Evolutionary conservation across 2,113 vertebrate genomes (phyloP).

Genomic region (Tor tambroides): DNA sequence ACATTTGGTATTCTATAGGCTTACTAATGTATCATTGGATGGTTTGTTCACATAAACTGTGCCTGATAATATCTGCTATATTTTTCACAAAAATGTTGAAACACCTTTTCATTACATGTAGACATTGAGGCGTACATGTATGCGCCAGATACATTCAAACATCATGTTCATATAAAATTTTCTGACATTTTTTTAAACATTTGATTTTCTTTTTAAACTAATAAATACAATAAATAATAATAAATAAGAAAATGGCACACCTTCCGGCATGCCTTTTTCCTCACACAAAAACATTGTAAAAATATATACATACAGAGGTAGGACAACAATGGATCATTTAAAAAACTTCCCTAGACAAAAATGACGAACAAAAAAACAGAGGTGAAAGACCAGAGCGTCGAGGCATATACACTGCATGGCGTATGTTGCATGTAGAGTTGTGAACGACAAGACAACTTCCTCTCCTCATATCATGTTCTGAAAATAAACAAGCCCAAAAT

Average conservation of each 20-base stretch:
- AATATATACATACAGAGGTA: slow-evolving; percentile 65
- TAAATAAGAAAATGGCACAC: slow-evolving; percentile 74
- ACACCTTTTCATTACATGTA: slow-evolving; percentile 66
- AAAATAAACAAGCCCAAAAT: slow-evolving; percentile 54
- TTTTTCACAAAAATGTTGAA: slow-evolving; percentile 54
- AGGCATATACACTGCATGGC: slow-evolving; percentile 38
- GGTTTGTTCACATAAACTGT: no score
- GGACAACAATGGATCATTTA: slow-evolving; percentile 25
- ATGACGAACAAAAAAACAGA: slow-evolving; percentile 8
- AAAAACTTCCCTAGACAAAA: slow-evolving; percentile 47
- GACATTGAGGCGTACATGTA: slow-evolving; percentile 63
- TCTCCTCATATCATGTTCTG: slow-evolving; percentile 65
- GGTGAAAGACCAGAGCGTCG: not conserved
- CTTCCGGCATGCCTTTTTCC: slow-evolving; percentile 41
- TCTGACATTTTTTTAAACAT: slow-evolving; percentile 6
- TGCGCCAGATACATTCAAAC: slow-evolving; percentile 79
- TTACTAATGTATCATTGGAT: no score
- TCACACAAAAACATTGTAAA: slow-evolving; percentile 63
- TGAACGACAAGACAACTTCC: not conserved
- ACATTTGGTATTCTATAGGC: no score
- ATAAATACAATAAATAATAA: slow-evolving; percentile 46
- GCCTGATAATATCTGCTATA: slow-evolving; percentile 26
- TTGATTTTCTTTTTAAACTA: slow-evolving; percentile 39
- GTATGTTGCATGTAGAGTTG: not conserved
- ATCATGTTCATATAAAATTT: slow-evolving; percentile 67